Evolutionary conservation across 1,140 invertebrate species (phyloP).

Genomic region (Maniola jurtina): DNA sequence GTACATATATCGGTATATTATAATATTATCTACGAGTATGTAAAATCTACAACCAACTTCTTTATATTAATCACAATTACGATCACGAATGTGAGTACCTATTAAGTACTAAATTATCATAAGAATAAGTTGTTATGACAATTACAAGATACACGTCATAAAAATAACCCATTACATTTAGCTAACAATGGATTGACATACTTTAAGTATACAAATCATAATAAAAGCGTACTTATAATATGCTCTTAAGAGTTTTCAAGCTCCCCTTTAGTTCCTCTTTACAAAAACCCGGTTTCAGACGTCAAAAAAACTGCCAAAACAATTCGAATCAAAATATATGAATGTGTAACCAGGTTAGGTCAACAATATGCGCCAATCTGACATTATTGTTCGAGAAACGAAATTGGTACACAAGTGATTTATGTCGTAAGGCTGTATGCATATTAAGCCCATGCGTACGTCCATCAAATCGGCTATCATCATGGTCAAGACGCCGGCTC

Average conservation of each 20-base stretch:
- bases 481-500: background rate
- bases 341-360: conserved; percentile 34
- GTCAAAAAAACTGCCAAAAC: background rate
- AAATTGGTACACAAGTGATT: conserved; percentile 34
- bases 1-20: too few relatives aligned
- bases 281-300: too few relatives aligned
- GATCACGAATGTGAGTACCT: too few relatives aligned
- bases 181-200: background rate
- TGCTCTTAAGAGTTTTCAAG: too few relatives aligned
- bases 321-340: background rate
- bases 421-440: conserved; percentile 28
- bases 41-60: too few relatives aligned
- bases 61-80: too few relatives aligned
- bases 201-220: conserved; percentile 2
- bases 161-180: too few relatives aligned
- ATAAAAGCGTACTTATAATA: conserved; percentile 3
- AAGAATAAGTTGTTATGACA: too few relatives aligned
- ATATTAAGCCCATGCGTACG: conserved; percentile 16
- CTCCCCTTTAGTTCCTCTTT: too few relatives aligned
- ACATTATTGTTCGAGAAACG: conserved; percentile 23
- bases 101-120: too few relatives aligned
- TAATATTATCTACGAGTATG: too few relatives aligned
- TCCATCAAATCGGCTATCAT: background rate
- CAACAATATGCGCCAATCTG: conserved; percentile 46
- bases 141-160: too few relatives aligned